A percentile compares a stretch with the other conserved stretches of the same genome.
Evolutionary conservation across 64 coral and sea anemone species (phyloP).

Genomic region (Pocillopora verrucosa): DNA sequence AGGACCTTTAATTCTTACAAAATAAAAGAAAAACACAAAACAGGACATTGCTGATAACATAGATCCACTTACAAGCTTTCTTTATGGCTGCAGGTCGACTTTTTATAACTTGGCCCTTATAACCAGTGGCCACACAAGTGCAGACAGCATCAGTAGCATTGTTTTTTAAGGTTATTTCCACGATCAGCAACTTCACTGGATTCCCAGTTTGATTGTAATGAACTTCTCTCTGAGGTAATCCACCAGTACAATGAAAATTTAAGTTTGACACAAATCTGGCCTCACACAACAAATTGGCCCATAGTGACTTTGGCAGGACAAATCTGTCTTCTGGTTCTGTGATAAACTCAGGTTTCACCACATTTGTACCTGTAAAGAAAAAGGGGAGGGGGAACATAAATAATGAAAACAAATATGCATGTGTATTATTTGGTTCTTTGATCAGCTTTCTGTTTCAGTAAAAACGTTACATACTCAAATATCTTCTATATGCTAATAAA

Average conservation of each 20-base stretch:
- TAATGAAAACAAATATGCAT: not conserved
- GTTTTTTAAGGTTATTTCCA: not conserved
- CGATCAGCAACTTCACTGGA: not conserved
- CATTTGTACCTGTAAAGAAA: not conserved
- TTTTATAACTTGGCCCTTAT: not conserved
- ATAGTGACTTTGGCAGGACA: not conserved
- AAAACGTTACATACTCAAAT: too few relatives aligned
- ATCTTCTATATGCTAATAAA: too few relatives aligned
- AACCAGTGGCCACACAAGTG: conserved; percentile 11
- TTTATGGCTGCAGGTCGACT: not conserved
- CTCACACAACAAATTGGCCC: not conserved
- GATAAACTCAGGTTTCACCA: not conserved
- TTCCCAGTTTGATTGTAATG: not conserved
- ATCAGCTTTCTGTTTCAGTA: too few relatives aligned
- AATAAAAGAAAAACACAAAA: too few relatives aligned
- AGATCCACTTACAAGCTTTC: conserved; percentile 16
- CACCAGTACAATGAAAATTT: not conserved
- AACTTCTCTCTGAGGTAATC: not conserved
- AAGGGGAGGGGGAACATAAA: not conserved
- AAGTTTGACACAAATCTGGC: conserved; percentile 25
- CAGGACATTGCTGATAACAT: too few relatives aligned
- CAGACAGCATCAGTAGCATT: not conserved
- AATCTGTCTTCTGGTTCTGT: not conserved
- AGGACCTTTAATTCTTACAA: too few relatives aligned
- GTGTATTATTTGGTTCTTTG: too few relatives aligned